phyloP scores from a whole-genome alignment of 2,113 vertebrate genomes.

The Desmodus rotundus region DNA sequence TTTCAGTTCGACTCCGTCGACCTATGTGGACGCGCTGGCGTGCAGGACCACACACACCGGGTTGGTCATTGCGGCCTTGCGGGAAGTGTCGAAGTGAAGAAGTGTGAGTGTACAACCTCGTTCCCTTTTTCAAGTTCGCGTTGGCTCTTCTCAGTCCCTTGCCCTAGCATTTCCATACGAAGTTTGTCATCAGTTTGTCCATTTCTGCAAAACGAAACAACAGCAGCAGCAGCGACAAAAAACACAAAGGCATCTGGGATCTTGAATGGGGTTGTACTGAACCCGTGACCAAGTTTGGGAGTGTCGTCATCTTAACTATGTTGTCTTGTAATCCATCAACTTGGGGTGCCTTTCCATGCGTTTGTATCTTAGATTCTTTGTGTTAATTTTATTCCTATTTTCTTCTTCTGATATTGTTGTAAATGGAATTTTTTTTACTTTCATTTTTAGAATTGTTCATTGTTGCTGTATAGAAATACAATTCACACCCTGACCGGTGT shows the following conservation, averaged over 20 bases:
- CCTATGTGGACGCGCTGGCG: no score
- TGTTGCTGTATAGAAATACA: no score
- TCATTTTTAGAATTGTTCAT: no score
- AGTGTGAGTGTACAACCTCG: no score
- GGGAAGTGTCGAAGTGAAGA: no score
- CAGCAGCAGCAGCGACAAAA: neutral
- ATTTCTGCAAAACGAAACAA: neutral
- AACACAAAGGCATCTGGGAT: neutral
- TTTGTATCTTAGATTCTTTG: neutral
- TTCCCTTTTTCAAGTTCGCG: neutral
- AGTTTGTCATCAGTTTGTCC: neutral
- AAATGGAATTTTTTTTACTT: no score
- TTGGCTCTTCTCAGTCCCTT: neutral
- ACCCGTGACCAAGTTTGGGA: neutral
- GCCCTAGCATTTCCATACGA: neutral
- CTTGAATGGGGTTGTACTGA: neutral
- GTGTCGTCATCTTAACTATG: neutral
- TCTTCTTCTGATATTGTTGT: neutral
- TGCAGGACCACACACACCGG: fast-evolving
- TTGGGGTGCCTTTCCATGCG: neutral
- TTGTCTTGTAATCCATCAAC: neutral
- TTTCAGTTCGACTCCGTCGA: no score
- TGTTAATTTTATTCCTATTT: neutral
- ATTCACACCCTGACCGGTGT: no score
- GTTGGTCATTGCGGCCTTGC: no score